phyloP scores from a whole-genome alignment of 2,797 vertebrate species.

The Rallus crepitans region DNA sequence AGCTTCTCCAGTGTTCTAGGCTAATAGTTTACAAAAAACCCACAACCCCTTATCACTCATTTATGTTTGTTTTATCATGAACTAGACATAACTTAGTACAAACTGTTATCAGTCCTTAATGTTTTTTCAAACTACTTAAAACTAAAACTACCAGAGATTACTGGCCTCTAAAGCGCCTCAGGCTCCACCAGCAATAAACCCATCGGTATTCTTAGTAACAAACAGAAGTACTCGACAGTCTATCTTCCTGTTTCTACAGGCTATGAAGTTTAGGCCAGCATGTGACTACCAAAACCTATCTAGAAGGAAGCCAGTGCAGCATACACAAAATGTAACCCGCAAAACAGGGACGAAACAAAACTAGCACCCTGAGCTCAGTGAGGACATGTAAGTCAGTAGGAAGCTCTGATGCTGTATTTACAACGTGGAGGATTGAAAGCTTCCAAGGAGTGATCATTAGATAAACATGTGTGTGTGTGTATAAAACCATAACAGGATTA shows the following conservation, averaged over 20 bases:
- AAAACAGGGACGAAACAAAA: not conserved
- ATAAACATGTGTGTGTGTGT: not conserved
- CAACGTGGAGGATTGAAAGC: not conserved
- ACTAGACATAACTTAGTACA: not conserved
- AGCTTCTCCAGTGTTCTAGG: not conserved
- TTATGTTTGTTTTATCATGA: not conserved
- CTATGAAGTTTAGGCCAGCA: not conserved
- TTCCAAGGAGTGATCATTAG: not conserved
- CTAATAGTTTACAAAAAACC: not conserved
- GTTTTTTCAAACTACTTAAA: conserved; percentile 19
- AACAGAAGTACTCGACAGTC: not conserved
- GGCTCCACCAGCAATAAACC: conserved; percentile 6
- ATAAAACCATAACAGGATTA: not conserved
- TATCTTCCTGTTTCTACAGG: not conserved
- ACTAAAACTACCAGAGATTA: conserved; percentile 35
- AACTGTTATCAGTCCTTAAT: not conserved
- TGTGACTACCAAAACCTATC: not conserved
- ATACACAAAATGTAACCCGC: not conserved
- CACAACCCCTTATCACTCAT: not conserved
- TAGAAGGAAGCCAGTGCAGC: not conserved
- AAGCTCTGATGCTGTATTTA: not conserved
- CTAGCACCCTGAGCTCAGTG: not conserved
- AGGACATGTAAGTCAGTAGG: not conserved
- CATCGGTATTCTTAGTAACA: conserved; percentile 14
- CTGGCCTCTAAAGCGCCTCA: not conserved